Conservation (phyloP, 2,888 invertebrate genomes). For the Eupeodes luniger region DNA sequence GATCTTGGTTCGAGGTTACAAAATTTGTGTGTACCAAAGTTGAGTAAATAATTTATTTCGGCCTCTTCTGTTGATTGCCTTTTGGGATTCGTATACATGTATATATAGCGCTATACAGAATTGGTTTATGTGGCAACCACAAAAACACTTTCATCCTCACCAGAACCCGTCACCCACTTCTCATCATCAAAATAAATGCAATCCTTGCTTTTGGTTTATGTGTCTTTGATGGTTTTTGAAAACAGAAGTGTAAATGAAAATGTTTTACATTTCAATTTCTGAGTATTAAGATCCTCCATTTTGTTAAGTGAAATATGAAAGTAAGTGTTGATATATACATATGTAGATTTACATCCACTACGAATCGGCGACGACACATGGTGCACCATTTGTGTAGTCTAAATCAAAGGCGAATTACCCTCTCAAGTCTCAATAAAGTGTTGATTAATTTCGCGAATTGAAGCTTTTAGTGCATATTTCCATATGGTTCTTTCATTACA, state of each 20-base stretch:
- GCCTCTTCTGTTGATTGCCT: background rate
- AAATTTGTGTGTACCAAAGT: background rate
- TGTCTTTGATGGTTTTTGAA: background rate
- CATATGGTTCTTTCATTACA: slow-evolving; percentile 33
- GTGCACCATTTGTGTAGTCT: background rate
- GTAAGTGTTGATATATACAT: too few relatives aligned
- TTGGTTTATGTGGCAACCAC: slow-evolving; percentile 55
- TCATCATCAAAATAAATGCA: slow-evolving; percentile 31
- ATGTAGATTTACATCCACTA: too few relatives aligned
- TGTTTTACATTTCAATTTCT: background rate
- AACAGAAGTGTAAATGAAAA: background rate
- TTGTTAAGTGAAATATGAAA: background rate
- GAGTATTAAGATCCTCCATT: background rate
- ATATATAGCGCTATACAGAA: background rate
- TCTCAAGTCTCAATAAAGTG: slow-evolving; percentile 19
- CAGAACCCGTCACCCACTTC: slow-evolving; percentile 1
- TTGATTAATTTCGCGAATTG: slow-evolving; percentile 69
- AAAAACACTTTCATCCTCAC: slow-evolving; percentile 50
- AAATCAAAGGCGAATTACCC: slow-evolving; percentile 44
- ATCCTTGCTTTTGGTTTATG: background rate
- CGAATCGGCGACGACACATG: too few relatives aligned
- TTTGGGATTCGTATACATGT: background rate
- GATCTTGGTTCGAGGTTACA: slow-evolving; percentile 19
- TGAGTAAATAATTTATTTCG: slow-evolving; percentile 47
- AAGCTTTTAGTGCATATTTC: slow-evolving; percentile 63